Conservation (phyloP, 2,113 vertebrate species). For the Plecotus auritus region DNA sequence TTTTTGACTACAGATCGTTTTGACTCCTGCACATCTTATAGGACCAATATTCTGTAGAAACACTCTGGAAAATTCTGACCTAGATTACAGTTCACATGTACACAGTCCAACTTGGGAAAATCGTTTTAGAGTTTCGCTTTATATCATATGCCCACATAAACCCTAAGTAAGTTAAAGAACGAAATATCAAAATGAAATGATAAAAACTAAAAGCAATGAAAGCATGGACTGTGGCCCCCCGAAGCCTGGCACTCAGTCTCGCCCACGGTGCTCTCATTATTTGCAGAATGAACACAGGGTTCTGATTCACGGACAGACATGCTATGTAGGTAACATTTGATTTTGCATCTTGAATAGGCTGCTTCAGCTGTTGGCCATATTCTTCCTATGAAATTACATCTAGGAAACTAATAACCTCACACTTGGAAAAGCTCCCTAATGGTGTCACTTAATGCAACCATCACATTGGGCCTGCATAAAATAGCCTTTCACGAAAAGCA, state of each 20-base stretch:
- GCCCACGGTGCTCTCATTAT: not conserved
- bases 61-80: not conserved
- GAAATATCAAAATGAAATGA: conserved; percentile 7
- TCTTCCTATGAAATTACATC: not conserved
- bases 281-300: not conserved
- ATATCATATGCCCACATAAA: not conserved
- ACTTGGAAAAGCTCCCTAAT: not conserved
- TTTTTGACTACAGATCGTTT: not conserved
- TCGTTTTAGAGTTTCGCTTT: not conserved
- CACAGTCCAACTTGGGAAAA: not conserved
- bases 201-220: not conserved
- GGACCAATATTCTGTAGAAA: not conserved
- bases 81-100: not conserved
- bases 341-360: not conserved
- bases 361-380: not conserved
- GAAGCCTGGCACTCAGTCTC: not conserved
- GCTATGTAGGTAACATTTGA: not conserved
- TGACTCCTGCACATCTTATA: not conserved
- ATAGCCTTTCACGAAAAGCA: not conserved
- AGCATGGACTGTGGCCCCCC: not conserved
- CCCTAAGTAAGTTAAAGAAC: not conserved
- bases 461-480: not conserved
- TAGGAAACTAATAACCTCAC: not conserved
- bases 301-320: not conserved
- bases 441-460: not conserved